Evolutionary conservation across 2,113 vertebrate genomes (phyloP).

Genomic region (Oryzias curvinotus): DNA sequence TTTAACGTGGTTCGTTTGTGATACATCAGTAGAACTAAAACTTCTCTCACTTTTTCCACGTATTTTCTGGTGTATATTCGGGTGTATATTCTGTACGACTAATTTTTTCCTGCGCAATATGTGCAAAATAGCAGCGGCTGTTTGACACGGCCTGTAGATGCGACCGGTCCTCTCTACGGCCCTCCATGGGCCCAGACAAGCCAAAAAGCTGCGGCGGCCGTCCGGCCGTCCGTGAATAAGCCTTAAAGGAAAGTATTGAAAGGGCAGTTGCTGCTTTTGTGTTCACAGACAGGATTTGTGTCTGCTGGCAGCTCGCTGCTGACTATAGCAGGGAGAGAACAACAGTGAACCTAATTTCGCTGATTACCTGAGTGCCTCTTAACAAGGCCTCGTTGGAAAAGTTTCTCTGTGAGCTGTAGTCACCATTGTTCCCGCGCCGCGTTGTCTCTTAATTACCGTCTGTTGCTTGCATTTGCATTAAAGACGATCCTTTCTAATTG

Average conservation of each 20-base stretch:
- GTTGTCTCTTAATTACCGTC: not conserved
- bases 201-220: not conserved
- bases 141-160: no score
- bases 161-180: no score
- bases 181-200: no score
- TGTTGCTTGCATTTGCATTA: constrained; percentile 18
- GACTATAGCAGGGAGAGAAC: not conserved
- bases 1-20: no score
- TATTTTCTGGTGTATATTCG: no score
- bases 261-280: constrained; percentile 7
- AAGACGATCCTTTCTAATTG: constrained; percentile 9
- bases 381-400: constrained; percentile 18
- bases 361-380: constrained; percentile 43
- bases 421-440: not conserved
- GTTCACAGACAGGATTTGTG: not conserved
- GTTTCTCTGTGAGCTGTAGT: constrained; percentile 4
- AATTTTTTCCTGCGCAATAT: no score
- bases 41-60: no score
- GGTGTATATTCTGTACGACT: no score
- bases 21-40: no score
- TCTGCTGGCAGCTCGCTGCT: constrained; percentile 6
- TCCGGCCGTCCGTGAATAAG: not conserved
- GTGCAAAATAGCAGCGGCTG: no score
- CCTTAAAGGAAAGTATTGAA: not conserved
- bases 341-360: constrained; percentile 33